These are phyloP conservation scores for Podargus strigoides DNA, from an alignment of 2,797 vertebrate species.

Conservation along the genomic window DNA sequence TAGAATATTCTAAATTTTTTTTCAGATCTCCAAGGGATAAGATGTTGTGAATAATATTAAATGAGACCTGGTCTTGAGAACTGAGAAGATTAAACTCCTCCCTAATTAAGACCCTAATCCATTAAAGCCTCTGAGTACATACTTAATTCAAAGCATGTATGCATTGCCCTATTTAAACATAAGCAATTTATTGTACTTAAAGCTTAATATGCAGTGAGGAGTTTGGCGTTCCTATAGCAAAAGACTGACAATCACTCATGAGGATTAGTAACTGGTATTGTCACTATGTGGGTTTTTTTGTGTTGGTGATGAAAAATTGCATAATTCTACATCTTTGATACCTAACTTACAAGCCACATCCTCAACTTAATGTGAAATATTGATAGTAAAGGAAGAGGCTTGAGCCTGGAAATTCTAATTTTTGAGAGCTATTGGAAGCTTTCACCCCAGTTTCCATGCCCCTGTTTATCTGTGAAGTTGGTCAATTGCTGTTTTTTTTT, in stretches of 20 bases:
- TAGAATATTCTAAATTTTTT: not conserved
- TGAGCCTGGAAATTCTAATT: not conserved
- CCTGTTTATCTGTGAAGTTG: not conserved
- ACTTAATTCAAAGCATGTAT: slow-evolving; percentile 29
- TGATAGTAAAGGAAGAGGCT: not conserved
- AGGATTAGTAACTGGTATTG: not conserved
- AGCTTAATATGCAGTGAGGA: not conserved
- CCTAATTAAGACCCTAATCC: slow-evolving; percentile 35
- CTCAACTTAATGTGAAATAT: not conserved
- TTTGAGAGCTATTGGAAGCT: not conserved
- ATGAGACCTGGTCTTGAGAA: slow-evolving; percentile 21
- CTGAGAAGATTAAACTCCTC: slow-evolving; percentile 31
- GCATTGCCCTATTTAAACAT: slow-evolving; percentile 15
- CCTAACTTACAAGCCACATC: not conserved
- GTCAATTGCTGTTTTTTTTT: not conserved
- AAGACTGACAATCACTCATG: not conserved
- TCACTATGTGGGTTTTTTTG: not conserved
- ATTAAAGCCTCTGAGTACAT: slow-evolving; percentile 21
- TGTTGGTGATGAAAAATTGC: not conserved
- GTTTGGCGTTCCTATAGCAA: not conserved
- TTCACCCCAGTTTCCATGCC: not conserved
- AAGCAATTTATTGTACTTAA: not conserved
- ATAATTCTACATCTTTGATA: not conserved
- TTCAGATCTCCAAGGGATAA: not conserved
- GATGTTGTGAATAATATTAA: not conserved